Evolutionary conservation across 2,888 invertebrate species (phyloP).

Genomic region (Lumbricus terrestris): DNA sequence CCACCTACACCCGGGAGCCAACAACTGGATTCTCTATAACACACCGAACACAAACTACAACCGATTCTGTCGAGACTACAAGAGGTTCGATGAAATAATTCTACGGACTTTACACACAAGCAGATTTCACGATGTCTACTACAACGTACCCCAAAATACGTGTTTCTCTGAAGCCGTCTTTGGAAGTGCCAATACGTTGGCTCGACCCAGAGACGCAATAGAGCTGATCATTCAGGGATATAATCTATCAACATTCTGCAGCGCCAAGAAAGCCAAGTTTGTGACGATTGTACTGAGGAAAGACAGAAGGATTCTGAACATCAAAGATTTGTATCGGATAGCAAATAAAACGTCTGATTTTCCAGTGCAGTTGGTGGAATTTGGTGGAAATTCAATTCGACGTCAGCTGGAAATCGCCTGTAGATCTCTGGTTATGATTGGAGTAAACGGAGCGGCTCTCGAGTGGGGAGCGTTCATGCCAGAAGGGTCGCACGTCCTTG

Average conservation of each 20-base stretch:
- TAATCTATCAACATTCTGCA: background rate
- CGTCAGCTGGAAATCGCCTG: background rate
- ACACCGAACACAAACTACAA: conserved; percentile 5
- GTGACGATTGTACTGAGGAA: background rate
- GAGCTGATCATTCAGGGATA: background rate
- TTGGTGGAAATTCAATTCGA: background rate
- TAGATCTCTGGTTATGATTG: background rate
- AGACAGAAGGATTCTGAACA: background rate
- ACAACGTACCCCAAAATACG: background rate
- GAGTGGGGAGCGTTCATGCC: background rate
- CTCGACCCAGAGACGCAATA: background rate
- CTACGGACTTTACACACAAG: background rate
- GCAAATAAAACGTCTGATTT: background rate
- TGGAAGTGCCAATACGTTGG: background rate
- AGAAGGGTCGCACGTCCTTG: background rate
- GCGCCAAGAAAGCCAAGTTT: background rate
- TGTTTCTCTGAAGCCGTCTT: background rate
- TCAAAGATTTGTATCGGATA: background rate
- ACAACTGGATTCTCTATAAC: background rate
- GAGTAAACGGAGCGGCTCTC: background rate
- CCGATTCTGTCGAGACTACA: background rate
- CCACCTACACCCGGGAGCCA: background rate
- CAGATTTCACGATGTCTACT: conserved; percentile 1
- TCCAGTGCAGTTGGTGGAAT: background rate
- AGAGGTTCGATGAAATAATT: background rate